Evolutionary conservation across 2,113 vertebrate species (phyloP).

Genomic region (Toxostoma redivivum): DNA sequence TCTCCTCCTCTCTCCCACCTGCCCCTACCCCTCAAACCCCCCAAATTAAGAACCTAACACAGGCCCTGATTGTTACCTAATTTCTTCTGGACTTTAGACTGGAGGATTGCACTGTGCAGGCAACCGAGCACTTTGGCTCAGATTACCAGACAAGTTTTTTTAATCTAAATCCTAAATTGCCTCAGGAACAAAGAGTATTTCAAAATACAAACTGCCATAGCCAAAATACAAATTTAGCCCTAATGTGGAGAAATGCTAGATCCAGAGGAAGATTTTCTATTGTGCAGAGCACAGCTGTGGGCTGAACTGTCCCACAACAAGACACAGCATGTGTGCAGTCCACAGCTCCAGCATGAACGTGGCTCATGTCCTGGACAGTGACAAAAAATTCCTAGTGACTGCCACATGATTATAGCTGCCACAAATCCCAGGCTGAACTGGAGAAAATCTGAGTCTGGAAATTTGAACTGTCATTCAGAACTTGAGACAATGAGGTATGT

Average conservation of each 20-base stretch:
- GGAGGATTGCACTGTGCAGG: neutral
- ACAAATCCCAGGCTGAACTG: neutral
- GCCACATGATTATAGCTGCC: slow-evolving; percentile 6
- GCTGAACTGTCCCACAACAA: neutral
- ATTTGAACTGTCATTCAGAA: neutral
- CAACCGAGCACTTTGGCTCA: neutral
- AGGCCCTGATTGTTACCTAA: neutral
- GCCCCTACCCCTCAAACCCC: rapidly evolving
- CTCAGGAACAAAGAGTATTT: neutral
- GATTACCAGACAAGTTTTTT: slow-evolving; percentile 1
- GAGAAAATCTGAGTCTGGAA: slow-evolving; percentile 9
- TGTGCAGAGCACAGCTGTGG: slow-evolving; percentile 8
- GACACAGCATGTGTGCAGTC: neutral
- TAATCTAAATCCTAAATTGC: neutral
- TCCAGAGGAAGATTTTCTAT: slow-evolving; percentile 21
- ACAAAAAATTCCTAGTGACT: neutral
- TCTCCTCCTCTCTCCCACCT: neutral
- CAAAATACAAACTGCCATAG: neutral
- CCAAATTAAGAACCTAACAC: neutral
- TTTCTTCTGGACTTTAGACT: neutral
- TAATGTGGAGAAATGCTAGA: neutral
- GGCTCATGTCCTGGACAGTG: neutral
- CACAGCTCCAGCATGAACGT: neutral
- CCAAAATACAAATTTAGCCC: slow-evolving; percentile 25
- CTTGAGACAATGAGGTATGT: neutral